Base-by-base conservation (phyloP, 2,113 vertebrate genomes). In the Ammodytes dubius region DNA sequence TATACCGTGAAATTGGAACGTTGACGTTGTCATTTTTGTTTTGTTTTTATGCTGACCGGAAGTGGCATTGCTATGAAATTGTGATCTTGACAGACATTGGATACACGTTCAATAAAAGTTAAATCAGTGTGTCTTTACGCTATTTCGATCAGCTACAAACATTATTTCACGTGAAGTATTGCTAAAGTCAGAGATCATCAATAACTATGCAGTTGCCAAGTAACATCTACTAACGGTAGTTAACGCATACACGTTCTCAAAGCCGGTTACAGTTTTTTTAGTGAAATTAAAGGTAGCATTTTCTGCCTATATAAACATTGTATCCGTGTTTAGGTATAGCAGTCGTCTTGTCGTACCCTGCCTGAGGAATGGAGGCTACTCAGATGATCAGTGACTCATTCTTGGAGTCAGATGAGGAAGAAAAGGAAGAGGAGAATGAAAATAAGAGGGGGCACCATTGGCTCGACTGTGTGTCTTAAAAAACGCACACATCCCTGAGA, bases 381-480 rank as follows among this genome's bases (percentile, higher is more conserved):
- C 95, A 95, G 81, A 74, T 81, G 47, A 93, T 96, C 42, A 79
- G 74, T 69, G 93, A 94, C 82, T 94, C 89, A 35, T 27, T 88
- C 40, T 57, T 88, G 68, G 94, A 92, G 82, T 90, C 93, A 43
- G 92, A 93, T 35, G 89, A 93, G 15, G 88, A 92, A 9, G 82
- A 88, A 60, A 81, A 89, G 27, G 89, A 88, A 39, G 82, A 91
- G 7, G 76, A 85, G 35, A 64, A 52, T 47, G 42, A 60, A 43
- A 49, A 65, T 5, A 56, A 76, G 1, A 79, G 66, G 19, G 66
- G 71, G 39, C 60, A 70, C 93, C 91, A 3, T 4, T 95, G 47
- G 95, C 94, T 35, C 93, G 92, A 77, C 87, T 96, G 37, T 92
- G 85, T 67, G 87, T 96, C 67, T 90, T 96, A 43, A 94, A 92